These are phyloP conservation scores for Gambusia holbrooki DNA, from an alignment of 2,113 vertebrate genomes.

Conservation along the genomic window DNA sequence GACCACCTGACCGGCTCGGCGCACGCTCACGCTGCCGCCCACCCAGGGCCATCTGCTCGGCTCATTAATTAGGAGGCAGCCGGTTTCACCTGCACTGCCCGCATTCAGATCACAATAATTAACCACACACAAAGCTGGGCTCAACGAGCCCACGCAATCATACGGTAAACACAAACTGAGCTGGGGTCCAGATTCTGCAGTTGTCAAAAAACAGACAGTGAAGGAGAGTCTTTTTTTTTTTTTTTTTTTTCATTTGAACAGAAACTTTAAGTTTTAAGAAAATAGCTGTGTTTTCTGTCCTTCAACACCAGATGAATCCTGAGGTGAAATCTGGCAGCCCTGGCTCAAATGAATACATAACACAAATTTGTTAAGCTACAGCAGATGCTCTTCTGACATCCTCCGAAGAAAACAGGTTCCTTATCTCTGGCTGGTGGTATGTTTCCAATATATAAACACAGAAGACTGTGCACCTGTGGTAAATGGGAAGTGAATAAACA, in stretches of 20 bases:
- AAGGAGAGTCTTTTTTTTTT: background rate
- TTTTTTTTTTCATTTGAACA: background rate
- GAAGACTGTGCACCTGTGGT: conserved; percentile 59
- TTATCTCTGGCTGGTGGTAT: conserved; percentile 12
- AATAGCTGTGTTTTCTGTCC: conserved; percentile 1
- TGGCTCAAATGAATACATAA: background rate
- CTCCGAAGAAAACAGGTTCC: conserved; percentile 20
- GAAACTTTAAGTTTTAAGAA: background rate
- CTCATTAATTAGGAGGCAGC: conserved; percentile 82
- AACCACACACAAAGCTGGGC: conserved; percentile 58
- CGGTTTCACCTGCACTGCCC: conserved; percentile 83
- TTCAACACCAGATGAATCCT: background rate
- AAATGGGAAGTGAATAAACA: conserved; percentile 69
- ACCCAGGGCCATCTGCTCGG: conserved; percentile 81
- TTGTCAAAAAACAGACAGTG: conserved; percentile 9
- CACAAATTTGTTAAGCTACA: background rate
- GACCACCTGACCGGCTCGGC: conserved; percentile 78
- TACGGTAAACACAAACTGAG: conserved; percentile 29
- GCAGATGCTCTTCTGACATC: conserved; percentile 9
- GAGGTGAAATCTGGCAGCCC: background rate
- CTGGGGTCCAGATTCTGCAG: conserved; percentile 14
- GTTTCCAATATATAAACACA: conserved; percentile 38
- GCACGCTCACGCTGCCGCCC: conserved; percentile 72
- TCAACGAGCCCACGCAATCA: conserved; percentile 52
- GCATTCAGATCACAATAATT: conserved; percentile 83